Evolutionary conservation across 2,797 vertebrate genomes (phyloP), one percentile per base, ranked within the genome.

Genomic region (Epinephelus coioides): DNA sequence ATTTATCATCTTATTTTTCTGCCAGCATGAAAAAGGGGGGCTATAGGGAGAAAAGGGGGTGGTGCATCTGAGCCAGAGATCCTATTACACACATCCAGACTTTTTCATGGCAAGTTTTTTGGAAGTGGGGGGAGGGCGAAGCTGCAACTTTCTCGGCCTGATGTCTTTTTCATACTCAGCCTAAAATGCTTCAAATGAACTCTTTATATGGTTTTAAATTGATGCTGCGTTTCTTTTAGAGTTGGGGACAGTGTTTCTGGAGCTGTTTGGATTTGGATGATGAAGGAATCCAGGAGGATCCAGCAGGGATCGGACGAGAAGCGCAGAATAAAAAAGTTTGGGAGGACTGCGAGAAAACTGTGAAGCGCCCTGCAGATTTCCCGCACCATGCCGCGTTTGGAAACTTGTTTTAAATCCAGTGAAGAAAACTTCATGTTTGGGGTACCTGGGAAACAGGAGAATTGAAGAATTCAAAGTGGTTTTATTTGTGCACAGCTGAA

Each of bases 51-150:
- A 91, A 92, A 92, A 93, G 89, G 85, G 93, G 94, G 93, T 88
- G 94, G 93, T 76, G 93, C 94, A 68, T 89, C 62, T 40, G 91
- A 91, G 79, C 84, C 55, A 23, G 57, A 90, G 95, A 93, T 96
- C 96, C 91, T 84, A 88, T 96, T 96, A 94, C 96, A 96, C 69
- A 87, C 55, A 92, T 89, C 87, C 93, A 93, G 89, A 95, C 92
- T 94, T 94, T 94, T 95, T 92, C 88, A 88, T 84, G 82, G 85
- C 89, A 86, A 84, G 79, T 80, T 91, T 87, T 88, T 81, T 74
- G 76, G 75, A 84, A 67, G 89, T 90, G 86, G 92, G 93, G 90
- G 92, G 92, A 94, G 89, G 91, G 92, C 71, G 80, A 85, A 62
- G 73, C 70, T 56, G 55, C 54, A 88, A 90, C 88, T 89, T 90